Evolutionary conservation across 2,113 vertebrate genomes (phyloP).

Genomic region (Bubo bubo): DNA sequence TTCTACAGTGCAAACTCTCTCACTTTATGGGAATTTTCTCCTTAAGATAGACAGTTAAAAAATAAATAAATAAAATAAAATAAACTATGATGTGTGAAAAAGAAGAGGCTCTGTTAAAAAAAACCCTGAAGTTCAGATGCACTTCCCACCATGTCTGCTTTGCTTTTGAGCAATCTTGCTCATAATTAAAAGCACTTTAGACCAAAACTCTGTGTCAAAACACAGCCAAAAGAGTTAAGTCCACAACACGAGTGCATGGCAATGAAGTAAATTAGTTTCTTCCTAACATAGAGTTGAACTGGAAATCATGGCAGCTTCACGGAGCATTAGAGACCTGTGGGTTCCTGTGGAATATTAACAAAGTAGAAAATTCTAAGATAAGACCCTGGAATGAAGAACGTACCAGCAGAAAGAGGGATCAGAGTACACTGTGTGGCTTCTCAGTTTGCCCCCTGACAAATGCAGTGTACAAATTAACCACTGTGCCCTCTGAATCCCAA

Average conservation of each 20-base stretch:
- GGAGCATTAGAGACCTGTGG: neutral
- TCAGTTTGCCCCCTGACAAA: neutral
- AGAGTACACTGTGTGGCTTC: neutral
- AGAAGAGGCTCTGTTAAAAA: neutral
- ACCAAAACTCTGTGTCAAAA: neutral
- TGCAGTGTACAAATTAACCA: neutral
- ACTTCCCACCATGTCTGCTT: neutral
- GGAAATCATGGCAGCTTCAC: neutral
- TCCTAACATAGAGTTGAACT: slow-evolving; percentile 2
- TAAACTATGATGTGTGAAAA: neutral
- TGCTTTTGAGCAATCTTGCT: neutral
- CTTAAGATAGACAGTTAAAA: neutral
- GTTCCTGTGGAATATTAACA: slow-evolving; percentile 45
- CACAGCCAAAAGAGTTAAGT: neutral
- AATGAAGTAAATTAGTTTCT: slow-evolving; percentile 47
- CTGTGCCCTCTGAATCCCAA: neutral
- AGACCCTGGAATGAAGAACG: neutral
- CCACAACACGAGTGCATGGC: neutral
- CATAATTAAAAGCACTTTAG: neutral
- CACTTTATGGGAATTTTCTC: slow-evolving; percentile 24
- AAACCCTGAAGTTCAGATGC: neutral
- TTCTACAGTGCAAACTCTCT: neutral
- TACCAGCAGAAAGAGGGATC: neutral
- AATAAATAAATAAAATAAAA: neutral
- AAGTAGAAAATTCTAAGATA: slow-evolving; percentile 10